A percentile compares a stretch with the other conserved stretches of the same genome.
phyloP scores from a whole-genome alignment of 2,888 invertebrate genomes.

The Lithosia quadra region DNA sequence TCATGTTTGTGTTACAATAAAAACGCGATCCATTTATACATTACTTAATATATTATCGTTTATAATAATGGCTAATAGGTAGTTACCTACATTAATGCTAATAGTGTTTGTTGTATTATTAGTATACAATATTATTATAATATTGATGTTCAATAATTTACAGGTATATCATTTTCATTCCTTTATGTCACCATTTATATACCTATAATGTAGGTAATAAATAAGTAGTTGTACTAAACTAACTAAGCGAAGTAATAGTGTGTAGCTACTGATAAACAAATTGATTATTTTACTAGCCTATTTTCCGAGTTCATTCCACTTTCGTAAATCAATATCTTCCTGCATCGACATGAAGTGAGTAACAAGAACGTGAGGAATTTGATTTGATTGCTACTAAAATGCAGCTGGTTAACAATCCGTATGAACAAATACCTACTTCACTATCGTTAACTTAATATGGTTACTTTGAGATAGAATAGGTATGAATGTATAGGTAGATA shows the following conservation, averaged over 20 bases:
- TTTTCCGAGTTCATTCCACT: slow-evolving; percentile 29
- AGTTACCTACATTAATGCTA: no score
- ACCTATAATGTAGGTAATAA: no score
- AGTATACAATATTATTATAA: background rate
- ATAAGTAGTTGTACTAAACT: no score
- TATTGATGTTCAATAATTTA: background rate
- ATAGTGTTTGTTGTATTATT: background rate
- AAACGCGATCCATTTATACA: no score
- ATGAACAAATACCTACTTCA: background rate
- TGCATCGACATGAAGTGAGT: slow-evolving; percentile 19
- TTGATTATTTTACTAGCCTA: slow-evolving; percentile 17
- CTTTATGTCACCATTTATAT: background rate
- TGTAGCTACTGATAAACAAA: background rate
- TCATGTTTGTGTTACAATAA: no score
- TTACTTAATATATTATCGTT: no score
- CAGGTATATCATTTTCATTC: background rate
- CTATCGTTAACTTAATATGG: background rate
- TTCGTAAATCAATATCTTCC: slow-evolving; percentile 35
- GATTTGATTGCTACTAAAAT: slow-evolving; percentile 4
- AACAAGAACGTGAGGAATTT: background rate
- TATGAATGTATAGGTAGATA: no score
- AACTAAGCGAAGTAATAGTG: background rate
- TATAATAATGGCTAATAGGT: no score
- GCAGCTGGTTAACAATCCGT: background rate
- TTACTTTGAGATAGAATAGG: no score